A percentile compares a stretch with the other conserved stretches of the same genome.
phyloP scores from a whole-genome alignment of 2,113 vertebrate genomes.

The Dicaeum eximium region DNA sequence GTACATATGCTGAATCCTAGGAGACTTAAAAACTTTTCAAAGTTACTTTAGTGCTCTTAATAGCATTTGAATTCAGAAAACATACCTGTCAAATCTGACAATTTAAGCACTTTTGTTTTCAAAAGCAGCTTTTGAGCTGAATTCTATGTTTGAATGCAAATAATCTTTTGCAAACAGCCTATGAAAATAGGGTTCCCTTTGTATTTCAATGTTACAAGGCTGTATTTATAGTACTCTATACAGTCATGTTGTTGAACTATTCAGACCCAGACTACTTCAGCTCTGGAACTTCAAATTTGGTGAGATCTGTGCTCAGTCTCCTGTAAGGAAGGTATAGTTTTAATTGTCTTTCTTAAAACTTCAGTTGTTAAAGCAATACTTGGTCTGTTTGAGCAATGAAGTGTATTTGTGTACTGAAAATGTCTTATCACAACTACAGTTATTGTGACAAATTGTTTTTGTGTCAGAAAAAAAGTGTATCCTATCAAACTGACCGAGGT shows the following conservation, averaged over 20 bases:
- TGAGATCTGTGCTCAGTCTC: background rate
- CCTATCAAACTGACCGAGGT: background rate
- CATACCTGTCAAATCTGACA: background rate
- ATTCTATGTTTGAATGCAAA: background rate
- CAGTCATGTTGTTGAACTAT: background rate
- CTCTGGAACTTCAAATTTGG: background rate
- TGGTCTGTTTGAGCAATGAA: background rate
- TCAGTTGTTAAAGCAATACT: background rate
- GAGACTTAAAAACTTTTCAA: background rate
- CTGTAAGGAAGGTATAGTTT: background rate
- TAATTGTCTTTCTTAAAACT: background rate
- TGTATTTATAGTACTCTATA: background rate
- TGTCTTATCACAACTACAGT: background rate
- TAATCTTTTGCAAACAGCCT: background rate
- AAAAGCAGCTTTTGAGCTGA: background rate
- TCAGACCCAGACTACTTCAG: background rate
- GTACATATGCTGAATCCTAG: background rate
- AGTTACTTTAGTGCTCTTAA: background rate
- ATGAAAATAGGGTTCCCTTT: background rate
- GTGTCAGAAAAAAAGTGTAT: background rate
- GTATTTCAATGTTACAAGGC: background rate
- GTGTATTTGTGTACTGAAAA: background rate
- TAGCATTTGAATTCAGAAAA: background rate
- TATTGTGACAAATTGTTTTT: background rate
- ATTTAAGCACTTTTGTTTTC: background rate